These are phyloP conservation scores for Rhea americana DNA, from an alignment of 2,113 vertebrate genomes.

Conservation along the genomic window DNA sequence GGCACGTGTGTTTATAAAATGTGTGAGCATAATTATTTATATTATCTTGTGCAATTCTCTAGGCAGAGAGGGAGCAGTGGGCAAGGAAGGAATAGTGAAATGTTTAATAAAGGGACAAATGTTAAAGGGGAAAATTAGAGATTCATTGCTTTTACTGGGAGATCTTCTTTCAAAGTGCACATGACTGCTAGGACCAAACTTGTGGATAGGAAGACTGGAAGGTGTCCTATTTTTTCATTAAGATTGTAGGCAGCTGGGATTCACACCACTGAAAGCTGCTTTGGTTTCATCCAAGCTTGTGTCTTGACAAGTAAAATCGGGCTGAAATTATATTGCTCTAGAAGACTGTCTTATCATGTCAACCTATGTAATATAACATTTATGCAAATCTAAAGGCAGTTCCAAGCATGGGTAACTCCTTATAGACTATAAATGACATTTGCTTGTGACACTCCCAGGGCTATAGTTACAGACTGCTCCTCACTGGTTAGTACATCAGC, in stretches of 20 bases:
- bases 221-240: slow-evolving; percentile 5
- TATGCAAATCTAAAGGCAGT: slow-evolving; percentile 25
- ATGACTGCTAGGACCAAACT: background rate
- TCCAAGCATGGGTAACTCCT: slow-evolving; percentile 24
- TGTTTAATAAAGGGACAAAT: background rate
- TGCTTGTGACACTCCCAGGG: background rate
- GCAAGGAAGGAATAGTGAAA: slow-evolving; percentile 16
- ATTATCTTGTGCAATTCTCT: slow-evolving; percentile 14
- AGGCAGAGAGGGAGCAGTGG: slow-evolving; percentile 27
- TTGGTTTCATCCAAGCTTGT: background rate
- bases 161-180: slow-evolving; percentile 2
- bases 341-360: background rate
- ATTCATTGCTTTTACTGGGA: background rate
- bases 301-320: slow-evolving; percentile 18
- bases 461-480: background rate
- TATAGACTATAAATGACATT: background rate
- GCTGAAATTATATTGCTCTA: background rate
- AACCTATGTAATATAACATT: background rate
- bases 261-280: slow-evolving; percentile 2
- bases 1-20: background rate
- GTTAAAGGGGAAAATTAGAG: slow-evolving; percentile 15
- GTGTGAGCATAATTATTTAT: background rate
- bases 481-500: background rate
- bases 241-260: background rate
- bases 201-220: background rate